These are phyloP conservation scores for Oscheius sp. DNA, from an alignment of 2,888 invertebrate species.

Conservation along the genomic window DNA sequence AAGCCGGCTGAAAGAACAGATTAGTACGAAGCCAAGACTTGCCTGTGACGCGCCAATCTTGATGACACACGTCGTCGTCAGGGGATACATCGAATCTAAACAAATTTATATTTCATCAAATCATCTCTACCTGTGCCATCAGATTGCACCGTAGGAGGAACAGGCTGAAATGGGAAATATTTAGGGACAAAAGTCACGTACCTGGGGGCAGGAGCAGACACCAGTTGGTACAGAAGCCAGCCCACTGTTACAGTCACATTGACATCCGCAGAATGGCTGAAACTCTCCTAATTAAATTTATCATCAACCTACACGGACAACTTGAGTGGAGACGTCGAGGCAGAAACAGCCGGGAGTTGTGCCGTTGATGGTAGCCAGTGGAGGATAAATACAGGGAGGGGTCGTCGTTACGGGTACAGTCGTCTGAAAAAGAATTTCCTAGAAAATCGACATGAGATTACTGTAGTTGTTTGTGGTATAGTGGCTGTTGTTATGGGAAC, in stretches of 20 bases:
- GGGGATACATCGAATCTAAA: constrained; percentile 13
- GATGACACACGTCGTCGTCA: constrained; percentile 28
- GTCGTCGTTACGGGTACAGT: constrained; percentile 12
- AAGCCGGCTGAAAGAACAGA: not conserved
- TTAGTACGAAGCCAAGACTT: not conserved
- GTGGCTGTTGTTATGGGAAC: not conserved
- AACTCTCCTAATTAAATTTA: not conserved
- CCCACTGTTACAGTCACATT: constrained; percentile 51
- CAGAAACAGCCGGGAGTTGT: constrained; percentile 52
- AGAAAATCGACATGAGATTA: no score
- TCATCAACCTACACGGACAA: constrained; percentile 27
- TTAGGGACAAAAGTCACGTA: no score
- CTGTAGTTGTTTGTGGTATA: not conserved
- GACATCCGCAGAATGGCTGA: constrained; percentile 47
- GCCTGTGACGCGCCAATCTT: constrained; percentile 20
- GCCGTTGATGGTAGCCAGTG: constrained; percentile 48
- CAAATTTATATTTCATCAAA: not conserved
- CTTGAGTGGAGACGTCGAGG: constrained; percentile 44
- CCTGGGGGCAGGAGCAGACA: constrained; percentile 57
- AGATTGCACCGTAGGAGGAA: not conserved
- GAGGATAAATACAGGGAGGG: constrained; percentile 43
- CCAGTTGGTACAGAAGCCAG: constrained; percentile 53
- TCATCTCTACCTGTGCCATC: not conserved
- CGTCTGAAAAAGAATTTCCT: no score
- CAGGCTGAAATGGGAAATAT: not conserved